Conservation (phyloP, 2,888 invertebrate species). For the Sinotaia quadrata region DNA sequence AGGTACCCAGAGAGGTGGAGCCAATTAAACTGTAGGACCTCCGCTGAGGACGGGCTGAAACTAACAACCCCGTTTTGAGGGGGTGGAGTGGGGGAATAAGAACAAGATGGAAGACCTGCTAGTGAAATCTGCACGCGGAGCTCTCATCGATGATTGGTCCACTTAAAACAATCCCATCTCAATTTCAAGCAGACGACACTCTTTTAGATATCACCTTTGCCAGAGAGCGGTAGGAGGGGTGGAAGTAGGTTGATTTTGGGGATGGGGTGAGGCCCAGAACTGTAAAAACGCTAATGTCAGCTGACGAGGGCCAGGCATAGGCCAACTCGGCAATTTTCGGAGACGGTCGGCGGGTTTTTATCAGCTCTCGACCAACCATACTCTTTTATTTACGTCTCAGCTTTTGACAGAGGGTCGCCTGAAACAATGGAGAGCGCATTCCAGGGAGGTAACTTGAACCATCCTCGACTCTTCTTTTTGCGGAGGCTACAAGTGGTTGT, state of each 20-base stretch:
- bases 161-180: background rate
- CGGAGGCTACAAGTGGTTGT: conserved; percentile 17
- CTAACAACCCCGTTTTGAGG: too few species aligned
- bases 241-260: background rate
- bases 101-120: too few species aligned
- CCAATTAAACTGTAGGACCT: too few species aligned
- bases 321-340: conserved; percentile 18
- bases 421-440: conserved; percentile 26
- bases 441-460: conserved; percentile 20
- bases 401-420: conserved; percentile 11
- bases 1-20: too few species aligned
- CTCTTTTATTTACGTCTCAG: conserved; percentile 16
- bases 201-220: background rate
- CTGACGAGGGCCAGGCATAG: background rate
- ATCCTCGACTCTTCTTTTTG: background rate
- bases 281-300: background rate
- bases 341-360: conserved; percentile 5
- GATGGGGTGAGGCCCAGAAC: background rate
- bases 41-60: too few species aligned
- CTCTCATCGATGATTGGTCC: too few species aligned
- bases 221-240: background rate
- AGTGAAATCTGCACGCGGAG: too few species aligned
- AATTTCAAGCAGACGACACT: conserved; percentile 5
- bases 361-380: conserved; percentile 2
- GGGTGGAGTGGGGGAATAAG: too few species aligned